Conservation (phyloP, 2,113 vertebrate species). For the Lonchura striata region DNA sequence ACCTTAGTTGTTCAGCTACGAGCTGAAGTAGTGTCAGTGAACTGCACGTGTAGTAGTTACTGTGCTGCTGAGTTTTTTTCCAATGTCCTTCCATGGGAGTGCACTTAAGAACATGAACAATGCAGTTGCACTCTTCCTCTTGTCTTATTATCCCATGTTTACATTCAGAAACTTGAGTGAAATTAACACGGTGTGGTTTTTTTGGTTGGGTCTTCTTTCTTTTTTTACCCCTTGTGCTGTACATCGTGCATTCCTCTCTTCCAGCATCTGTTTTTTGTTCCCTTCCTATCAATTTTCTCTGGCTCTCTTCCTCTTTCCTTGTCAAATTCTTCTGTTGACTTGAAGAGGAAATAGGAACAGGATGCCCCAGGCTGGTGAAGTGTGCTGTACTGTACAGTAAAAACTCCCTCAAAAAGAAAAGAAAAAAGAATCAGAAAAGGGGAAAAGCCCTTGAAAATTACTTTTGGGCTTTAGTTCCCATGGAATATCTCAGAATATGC, state of each 20-base stretch:
- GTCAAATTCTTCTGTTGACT: constrained; percentile 9
- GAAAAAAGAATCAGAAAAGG: not conserved
- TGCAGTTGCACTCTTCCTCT: not conserved
- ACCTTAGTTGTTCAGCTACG: not conserved
- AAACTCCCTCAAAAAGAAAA: not conserved
- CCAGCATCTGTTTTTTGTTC: constrained; percentile 58
- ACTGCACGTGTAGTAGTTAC: not conserved
- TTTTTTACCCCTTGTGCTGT: not conserved
- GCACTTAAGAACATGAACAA: not conserved
- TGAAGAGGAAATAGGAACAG: constrained; percentile 37
- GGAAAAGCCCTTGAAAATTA: not conserved
- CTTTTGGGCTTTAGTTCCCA: not conserved
- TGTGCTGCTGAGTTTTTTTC: not conserved
- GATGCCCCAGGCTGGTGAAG: not conserved
- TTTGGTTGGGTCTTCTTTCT: not conserved
- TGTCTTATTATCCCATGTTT: not conserved
- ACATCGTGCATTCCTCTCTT: not conserved
- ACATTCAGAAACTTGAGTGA: not conserved
- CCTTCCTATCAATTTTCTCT: not conserved
- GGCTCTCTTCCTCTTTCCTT: constrained; percentile 36
- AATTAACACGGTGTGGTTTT: not conserved
- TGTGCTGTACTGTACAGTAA: not conserved
- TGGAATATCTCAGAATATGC: not conserved
- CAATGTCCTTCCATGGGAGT: not conserved
- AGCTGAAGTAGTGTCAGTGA: not conserved